phyloP scores from a whole-genome alignment of 2,113 vertebrate genomes.

The Miniopterus natalensis region DNA sequence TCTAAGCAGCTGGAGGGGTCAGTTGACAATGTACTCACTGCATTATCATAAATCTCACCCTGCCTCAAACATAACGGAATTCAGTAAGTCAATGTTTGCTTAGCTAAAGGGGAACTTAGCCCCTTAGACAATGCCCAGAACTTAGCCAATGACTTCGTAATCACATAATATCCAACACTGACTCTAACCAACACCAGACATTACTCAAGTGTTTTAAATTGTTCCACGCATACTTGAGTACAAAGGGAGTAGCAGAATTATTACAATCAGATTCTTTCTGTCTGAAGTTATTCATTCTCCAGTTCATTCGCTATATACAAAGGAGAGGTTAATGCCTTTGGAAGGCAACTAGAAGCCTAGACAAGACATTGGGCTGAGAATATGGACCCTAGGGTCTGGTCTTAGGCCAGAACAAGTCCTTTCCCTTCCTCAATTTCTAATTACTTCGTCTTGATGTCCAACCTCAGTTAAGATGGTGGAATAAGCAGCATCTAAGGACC shows the following conservation, averaged over 20 bases:
- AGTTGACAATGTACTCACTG: neutral
- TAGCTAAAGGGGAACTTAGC: neutral
- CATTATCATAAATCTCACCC: neutral
- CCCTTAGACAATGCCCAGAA: neutral
- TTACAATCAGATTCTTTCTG: neutral
- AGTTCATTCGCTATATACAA: neutral
- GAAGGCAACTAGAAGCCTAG: neutral
- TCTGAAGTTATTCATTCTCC: neutral
- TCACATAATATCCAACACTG: neutral
- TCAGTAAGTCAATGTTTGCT: neutral
- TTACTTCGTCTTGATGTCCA: neutral
- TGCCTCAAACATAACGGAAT: neutral
- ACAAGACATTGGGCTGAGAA: neutral
- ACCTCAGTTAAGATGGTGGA: neutral
- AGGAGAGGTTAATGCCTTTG: neutral
- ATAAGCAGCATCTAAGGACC: neutral
- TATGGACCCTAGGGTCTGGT: neutral
- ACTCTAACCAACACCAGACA: neutral
- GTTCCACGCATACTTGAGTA: neutral
- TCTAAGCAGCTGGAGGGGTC: neutral
- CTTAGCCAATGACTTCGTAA: neutral
- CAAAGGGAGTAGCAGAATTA: neutral
- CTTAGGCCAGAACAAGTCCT: neutral
- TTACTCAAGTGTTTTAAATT: neutral
- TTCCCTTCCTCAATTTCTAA: neutral